These are phyloP conservation scores for Chrysodeixis includens DNA, from an alignment of 2,888 invertebrate species.

Conservation along the genomic window DNA sequence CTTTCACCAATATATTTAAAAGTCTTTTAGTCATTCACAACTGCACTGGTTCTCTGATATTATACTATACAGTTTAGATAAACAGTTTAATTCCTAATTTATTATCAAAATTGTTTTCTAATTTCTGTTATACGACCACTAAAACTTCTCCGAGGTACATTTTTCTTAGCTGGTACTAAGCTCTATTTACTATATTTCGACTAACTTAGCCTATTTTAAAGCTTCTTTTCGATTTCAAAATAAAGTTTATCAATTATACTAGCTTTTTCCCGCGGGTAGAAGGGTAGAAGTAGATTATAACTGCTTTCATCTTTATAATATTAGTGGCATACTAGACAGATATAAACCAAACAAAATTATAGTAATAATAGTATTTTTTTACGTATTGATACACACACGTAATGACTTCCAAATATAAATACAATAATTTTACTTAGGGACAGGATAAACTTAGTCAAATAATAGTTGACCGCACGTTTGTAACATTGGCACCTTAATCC, in stretches of 20 bases:
- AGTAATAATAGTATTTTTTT: conserved; percentile 10
- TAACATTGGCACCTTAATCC: not conserved
- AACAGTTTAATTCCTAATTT: not conserved
- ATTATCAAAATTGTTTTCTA: too few species aligned
- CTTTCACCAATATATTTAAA: conserved; percentile 8
- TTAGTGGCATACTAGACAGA: too few species aligned
- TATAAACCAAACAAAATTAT: too few species aligned
- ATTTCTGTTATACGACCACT: conserved; percentile 5
- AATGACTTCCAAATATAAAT: conserved; percentile 4
- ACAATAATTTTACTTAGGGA: not conserved
- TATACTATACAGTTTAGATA: too few species aligned
- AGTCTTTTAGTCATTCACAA: conserved; percentile 35
- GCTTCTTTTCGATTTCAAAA: not conserved
- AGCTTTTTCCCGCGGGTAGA: too few species aligned
- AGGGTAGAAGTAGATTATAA: too few species aligned
- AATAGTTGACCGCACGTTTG: not conserved
- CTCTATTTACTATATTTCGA: not conserved
- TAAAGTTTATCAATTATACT: too few species aligned
- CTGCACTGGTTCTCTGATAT: conserved; percentile 12
- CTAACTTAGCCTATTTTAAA: not conserved
- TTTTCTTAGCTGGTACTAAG: not conserved
- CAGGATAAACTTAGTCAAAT: not conserved
- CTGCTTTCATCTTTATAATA: too few species aligned
- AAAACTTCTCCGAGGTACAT: not conserved
- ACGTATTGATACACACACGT: conserved; percentile 9